These are phyloP conservation scores for Dromiciops gliroides DNA, from an alignment of 2,113 vertebrate genomes.

Conservation along the genomic window DNA sequence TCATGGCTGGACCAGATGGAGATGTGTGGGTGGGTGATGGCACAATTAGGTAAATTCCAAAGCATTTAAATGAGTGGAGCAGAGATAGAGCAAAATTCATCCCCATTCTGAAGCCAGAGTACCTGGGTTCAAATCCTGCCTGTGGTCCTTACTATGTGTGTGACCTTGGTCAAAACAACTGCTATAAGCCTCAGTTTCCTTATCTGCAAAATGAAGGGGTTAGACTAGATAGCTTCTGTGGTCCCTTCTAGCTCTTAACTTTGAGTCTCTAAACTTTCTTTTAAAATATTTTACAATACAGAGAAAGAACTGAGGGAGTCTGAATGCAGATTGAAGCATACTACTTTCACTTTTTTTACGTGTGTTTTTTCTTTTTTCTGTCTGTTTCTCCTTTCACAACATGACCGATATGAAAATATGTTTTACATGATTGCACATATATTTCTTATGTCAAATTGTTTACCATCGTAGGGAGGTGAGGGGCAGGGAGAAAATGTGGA, in stretches of 20 bases:
- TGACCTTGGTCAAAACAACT: not conserved
- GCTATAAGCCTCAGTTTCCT: not conserved
- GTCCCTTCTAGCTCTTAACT: not conserved
- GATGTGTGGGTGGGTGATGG: not conserved
- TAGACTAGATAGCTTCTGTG: not conserved
- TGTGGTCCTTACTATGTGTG: slow-evolving; percentile 34
- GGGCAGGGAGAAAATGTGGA: too few relatives aligned
- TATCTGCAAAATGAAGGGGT: not conserved
- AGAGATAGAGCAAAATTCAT: not conserved
- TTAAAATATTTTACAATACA: too few relatives aligned
- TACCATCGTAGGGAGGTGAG: too few relatives aligned
- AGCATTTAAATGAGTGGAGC: not conserved
- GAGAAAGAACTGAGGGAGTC: too few relatives aligned
- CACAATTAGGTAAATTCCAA: not conserved
- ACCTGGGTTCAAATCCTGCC: slow-evolving; percentile 56
- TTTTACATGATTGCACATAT: too few relatives aligned
- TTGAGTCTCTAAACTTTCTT: not conserved
- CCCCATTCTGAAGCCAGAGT: slow-evolving; percentile 36
- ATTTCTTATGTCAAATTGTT: too few relatives aligned
- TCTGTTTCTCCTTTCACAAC: too few relatives aligned
- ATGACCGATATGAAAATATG: too few relatives aligned
- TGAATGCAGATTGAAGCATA: too few relatives aligned
- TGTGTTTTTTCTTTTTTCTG: too few relatives aligned
- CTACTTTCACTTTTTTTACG: too few relatives aligned
- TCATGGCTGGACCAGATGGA: not conserved